Percentiles rank a stretch among this genome's conserved stretches.
Evolutionary conservation across 2,113 vertebrate species (phyloP).

Genomic region (Antennarius striatus): DNA sequence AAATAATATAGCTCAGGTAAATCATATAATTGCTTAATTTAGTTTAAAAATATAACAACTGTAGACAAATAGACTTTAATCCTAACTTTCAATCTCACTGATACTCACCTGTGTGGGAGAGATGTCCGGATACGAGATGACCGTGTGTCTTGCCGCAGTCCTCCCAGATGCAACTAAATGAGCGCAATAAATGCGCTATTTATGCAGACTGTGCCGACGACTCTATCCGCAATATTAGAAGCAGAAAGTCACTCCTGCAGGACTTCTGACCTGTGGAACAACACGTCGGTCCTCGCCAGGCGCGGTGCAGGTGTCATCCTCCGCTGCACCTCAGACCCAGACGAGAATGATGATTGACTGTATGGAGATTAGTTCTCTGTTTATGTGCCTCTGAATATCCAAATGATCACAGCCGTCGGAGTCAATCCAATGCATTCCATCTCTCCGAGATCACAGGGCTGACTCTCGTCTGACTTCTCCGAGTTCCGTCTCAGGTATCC

Average conservation of each 20-base stretch:
- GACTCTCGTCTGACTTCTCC: constrained; percentile 1
- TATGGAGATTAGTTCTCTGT: not conserved
- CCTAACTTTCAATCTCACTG: not conserved
- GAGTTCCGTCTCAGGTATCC: not conserved
- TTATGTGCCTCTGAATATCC: constrained; percentile 29
- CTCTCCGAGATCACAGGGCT: constrained; percentile 5
- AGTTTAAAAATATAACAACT: no score
- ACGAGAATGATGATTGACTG: not conserved
- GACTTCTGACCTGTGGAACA: constrained; percentile 11
- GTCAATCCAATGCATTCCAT: constrained; percentile 51
- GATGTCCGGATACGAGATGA: not conserved
- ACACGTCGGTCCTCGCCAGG: constrained; percentile 22
- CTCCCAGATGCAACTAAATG: constrained; percentile 15
- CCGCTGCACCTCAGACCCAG: constrained; percentile 25
- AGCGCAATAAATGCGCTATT: constrained; percentile 26
- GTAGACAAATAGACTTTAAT: not conserved
- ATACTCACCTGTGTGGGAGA: constrained; percentile 44
- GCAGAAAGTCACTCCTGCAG: constrained; percentile 19
- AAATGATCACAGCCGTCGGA: constrained; percentile 37
- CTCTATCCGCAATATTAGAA: not conserved
- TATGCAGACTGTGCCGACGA: not conserved
- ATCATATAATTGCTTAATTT: no score
- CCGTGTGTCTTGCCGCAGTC: constrained; percentile 33
- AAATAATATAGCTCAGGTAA: no score
- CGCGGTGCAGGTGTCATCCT: constrained; percentile 52